Evolutionary conservation across 2,888 invertebrate species (phyloP).

Genomic region (Ophioninae sp.): DNA sequence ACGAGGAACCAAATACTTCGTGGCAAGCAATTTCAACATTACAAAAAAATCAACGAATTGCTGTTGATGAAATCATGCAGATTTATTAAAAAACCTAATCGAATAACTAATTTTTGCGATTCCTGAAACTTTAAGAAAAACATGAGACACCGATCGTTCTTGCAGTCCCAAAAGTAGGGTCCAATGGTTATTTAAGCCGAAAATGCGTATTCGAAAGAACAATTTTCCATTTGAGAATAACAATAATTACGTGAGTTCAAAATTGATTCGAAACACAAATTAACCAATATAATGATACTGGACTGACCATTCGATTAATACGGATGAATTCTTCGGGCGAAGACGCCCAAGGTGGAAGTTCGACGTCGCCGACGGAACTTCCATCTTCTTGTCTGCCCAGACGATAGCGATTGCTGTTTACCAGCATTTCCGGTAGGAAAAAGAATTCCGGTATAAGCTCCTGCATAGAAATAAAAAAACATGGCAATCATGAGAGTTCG

Average conservation of each 20-base stretch:
- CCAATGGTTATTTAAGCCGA: not conserved
- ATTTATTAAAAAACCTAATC: not conserved
- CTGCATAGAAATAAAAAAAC: constrained; percentile 80
- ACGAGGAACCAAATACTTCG: no score
- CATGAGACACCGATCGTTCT: not conserved
- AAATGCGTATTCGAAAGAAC: not conserved
- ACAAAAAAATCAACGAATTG: not conserved
- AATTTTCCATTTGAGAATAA: not conserved
- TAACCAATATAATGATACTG: not conserved
- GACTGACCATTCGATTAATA: constrained; percentile 94
- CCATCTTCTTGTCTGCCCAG: constrained; percentile 95
- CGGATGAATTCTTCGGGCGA: constrained; percentile 98
- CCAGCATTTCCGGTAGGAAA: constrained; percentile 99
- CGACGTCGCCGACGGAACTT: constrained; percentile 89
- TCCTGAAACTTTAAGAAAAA: not conserved
- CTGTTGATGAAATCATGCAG: not conserved
- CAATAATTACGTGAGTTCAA: not conserved
- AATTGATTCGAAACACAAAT: not conserved
- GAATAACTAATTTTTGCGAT: not conserved
- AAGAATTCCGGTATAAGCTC: constrained; percentile 99
- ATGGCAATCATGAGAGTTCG: not conserved
- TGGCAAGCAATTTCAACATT: no score
- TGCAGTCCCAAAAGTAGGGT: not conserved
- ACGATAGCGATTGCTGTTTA: constrained; percentile 92
- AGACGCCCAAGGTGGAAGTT: constrained; percentile 98